Evolutionary conservation across 2,888 invertebrate genomes (phyloP).

Genomic region (Ormyrus thymus): DNA sequence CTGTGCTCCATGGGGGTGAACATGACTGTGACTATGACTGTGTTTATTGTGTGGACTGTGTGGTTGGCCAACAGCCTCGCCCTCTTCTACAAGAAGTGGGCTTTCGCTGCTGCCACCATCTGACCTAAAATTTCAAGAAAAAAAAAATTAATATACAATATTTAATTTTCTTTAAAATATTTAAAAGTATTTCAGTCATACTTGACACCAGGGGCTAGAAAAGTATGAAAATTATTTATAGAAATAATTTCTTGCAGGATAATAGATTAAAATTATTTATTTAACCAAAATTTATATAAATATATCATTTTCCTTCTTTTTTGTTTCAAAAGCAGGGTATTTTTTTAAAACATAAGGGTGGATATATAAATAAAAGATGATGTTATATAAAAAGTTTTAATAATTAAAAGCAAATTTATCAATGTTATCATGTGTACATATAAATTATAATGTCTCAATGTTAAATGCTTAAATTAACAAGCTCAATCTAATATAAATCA

Average conservation of each 20-base stretch:
- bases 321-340: background rate
- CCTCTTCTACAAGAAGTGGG: conserved; percentile 73
- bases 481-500: conserved; percentile 16
- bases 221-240: no score
- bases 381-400: background rate
- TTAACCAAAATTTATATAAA: background rate
- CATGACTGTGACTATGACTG: conserved; percentile 68
- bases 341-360: no score
- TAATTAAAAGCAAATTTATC: background rate
- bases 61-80: conserved; percentile 72
- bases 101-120: conserved; percentile 74
- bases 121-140: conserved; percentile 66
- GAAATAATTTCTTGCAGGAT: no score
- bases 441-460: background rate
- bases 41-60: conserved; percentile 72
- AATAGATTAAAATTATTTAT: background rate
- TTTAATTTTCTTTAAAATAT: conserved; percentile 23
- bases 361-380: background rate
- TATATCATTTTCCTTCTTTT: background rate
- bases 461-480: background rate
- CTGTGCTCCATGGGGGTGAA: conserved; percentile 67
- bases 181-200: conserved; percentile 8
- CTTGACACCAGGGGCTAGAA: no score
- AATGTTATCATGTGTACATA: background rate
- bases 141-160: conserved; percentile 26